Evolutionary conservation across 2,113 vertebrate species (phyloP).

Genomic region (Syrmaticus mikado): DNA sequence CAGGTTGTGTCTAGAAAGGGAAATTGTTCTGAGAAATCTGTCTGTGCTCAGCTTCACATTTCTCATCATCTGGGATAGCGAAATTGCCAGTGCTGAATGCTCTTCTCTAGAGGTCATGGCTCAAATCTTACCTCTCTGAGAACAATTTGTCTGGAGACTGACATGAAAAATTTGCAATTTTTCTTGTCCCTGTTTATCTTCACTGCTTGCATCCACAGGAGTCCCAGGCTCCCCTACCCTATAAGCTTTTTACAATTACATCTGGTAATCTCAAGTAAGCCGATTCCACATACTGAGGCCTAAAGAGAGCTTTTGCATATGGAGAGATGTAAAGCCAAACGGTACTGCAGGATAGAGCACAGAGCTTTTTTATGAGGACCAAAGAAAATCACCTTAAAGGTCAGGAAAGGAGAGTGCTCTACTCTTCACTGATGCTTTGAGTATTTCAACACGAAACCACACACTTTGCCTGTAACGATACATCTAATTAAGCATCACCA

Average conservation of each 20-base stretch:
- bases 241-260: not conserved
- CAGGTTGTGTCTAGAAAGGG: not conserved
- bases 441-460: not conserved
- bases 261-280: not conserved
- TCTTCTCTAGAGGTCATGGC: not conserved
- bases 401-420: not conserved
- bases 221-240: not conserved
- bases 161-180: not conserved
- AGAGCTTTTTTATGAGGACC: fast-evolving
- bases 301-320: not conserved
- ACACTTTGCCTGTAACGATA: fast-evolving
- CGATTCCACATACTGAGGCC: not conserved
- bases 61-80: not conserved
- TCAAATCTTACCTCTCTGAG: not conserved
- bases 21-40: not conserved
- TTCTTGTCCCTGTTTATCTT: not conserved
- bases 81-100: not conserved
- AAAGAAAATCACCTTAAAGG: not conserved
- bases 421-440: not conserved
- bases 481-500: not conserved
- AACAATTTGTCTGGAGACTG: not conserved
- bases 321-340: not conserved
- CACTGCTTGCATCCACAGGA: not conserved
- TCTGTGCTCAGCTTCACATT: not conserved
- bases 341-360: fast-evolving